Conservation (phyloP, 2,888 invertebrate genomes). For the Stenotaenia linearis region DNA sequence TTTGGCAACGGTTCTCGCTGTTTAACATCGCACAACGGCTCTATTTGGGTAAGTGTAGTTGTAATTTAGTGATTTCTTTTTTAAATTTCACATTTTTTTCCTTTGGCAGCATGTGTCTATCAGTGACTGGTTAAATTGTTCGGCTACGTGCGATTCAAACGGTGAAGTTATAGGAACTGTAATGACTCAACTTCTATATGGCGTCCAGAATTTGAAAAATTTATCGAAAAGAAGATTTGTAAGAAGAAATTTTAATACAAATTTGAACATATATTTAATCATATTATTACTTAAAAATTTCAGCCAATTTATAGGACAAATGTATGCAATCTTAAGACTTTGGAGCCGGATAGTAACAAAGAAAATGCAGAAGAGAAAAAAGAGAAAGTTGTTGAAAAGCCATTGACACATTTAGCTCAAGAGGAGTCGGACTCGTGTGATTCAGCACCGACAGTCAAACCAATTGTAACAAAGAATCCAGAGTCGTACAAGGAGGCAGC, state of each 20-base stretch:
- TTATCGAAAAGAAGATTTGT: constrained; percentile 12
- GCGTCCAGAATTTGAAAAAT: not conserved
- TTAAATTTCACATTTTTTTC: not conserved
- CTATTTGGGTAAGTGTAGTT: constrained; percentile 15
- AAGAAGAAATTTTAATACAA: no score
- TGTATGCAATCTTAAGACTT: not conserved
- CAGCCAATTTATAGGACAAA: not conserved
- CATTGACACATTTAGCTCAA: no score
- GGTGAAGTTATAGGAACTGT: constrained; percentile 21
- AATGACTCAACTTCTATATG: not conserved
- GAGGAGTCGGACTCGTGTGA: not conserved
- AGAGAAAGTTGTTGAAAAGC: not conserved
- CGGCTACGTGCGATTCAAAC: constrained; percentile 6
- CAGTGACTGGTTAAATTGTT: constrained; percentile 26
- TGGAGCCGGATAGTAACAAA: no score
- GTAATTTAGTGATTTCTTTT: not conserved
- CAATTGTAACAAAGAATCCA: not conserved
- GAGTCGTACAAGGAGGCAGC: not conserved
- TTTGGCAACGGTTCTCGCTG: not conserved
- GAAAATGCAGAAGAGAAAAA: not conserved
- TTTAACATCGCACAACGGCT: not conserved
- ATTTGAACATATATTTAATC: not conserved
- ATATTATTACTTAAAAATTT: not conserved
- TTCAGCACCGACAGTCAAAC: not conserved
- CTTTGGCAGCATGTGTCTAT: not conserved